Evolutionary conservation across 2,797 vertebrate species (phyloP), one percentile per base, ranked within the genome.

Genomic region (Xenopus petersii): DNA sequence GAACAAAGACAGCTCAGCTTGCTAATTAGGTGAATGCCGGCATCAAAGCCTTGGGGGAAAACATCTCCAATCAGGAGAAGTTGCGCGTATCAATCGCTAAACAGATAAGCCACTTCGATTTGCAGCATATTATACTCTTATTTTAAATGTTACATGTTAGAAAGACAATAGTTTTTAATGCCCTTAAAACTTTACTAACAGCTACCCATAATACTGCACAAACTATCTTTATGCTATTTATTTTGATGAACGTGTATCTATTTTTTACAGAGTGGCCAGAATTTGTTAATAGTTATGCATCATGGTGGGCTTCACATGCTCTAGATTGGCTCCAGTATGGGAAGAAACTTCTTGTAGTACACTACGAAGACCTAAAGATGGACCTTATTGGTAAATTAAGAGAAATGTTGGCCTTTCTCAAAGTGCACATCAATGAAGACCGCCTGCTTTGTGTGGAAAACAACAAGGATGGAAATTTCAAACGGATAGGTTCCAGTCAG

Each of bases 231-330:
- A 51, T 51, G 11, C 49, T 51, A 51, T 13, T 51, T 51, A 3
- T 51, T 51, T 51, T 51, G 49, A 4, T 51, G 6, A 51, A 13
- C 10, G 12, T 15, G 4, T 51, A 51, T 0, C 4, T 0, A 71
- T 2, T 2, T 56, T 11, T 61, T 89, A 26, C 86, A 94, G 97
- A 99, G 70, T 99, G 97, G 97, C 94, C 96, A 0, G 97, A 98
- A 13, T 99, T 98, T 0, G 97, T 98, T 33, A 93, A 91, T 85
- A 96, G 93, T 84, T 98, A 99, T 0, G 94, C 96, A 0, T 95
- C 96, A 0, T 99, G 97, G 97, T 99, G 97, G 97, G 93, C 92
- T 0, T 98, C 96, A 3, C 97, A 99, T 0, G 91, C 94, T 1
- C 85, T 98, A 65, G 94, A 95, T 87, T 99, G 97, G 97, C 88